Percentiles rank a stretch among this genome's conserved stretches.
These are phyloP conservation scores for Anser cygnoides DNA, from an alignment of 2,113 vertebrate genomes.

Conservation along the genomic window DNA sequence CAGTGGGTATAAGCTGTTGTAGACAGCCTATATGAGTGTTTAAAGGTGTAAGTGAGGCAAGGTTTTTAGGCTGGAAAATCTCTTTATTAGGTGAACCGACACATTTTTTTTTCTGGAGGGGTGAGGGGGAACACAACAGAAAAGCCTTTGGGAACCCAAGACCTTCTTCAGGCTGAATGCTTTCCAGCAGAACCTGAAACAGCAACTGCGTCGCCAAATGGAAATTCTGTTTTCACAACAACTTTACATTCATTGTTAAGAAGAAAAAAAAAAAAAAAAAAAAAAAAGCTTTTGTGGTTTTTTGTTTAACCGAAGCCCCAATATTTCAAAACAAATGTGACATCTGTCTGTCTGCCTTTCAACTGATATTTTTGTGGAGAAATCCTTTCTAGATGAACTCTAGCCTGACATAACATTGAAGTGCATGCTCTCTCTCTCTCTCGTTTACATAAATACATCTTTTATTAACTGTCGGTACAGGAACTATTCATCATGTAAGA, in stretches of 20 bases:
- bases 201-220: neutral
- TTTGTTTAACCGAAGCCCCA: neutral
- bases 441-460: slow-evolving; percentile 48
- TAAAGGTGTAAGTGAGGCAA: neutral
- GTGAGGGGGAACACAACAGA: neutral
- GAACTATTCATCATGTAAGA: slow-evolving; percentile 3
- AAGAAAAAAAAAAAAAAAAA: neutral
- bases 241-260: neutral
- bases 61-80: neutral
- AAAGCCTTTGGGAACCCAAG: slow-evolving; percentile 23
- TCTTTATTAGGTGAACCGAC: neutral
- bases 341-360: neutral
- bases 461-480: slow-evolving; percentile 12
- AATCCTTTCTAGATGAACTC: neutral
- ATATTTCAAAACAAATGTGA: neutral
- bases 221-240: neutral
- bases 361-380: neutral
- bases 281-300: neutral
- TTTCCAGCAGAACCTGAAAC: slow-evolving; percentile 33
- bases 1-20: neutral
- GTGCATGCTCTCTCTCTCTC: neutral
- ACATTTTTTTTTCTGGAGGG: neutral
- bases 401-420: neutral
- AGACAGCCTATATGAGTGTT: neutral
- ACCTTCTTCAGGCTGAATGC: slow-evolving; percentile 1